Percentiles rank a stretch among this genome's conserved stretches.
These are phyloP conservation scores for Taurulus bubalis DNA, from an alignment of 2,113 vertebrate genomes.

Conservation along the genomic window DNA sequence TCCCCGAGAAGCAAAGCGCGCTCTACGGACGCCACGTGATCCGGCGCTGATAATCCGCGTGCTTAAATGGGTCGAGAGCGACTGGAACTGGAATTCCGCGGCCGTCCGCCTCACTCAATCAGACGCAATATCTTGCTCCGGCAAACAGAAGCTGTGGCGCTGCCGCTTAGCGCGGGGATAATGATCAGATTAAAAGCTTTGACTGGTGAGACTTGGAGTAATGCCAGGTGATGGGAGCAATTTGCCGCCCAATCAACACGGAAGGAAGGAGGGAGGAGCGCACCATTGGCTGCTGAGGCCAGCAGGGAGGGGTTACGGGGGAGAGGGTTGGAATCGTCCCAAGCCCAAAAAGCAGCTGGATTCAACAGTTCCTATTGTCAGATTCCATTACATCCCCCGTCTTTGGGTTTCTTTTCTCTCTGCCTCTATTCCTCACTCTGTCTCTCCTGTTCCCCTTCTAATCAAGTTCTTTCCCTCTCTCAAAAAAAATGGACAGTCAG, in stretches of 20 bases:
- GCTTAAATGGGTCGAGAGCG: constrained; percentile 43
- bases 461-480: constrained; percentile 55
- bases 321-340: constrained; percentile 71
- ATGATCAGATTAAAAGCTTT: constrained; percentile 77
- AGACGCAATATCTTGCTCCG: constrained; percentile 62
- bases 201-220: constrained; percentile 68
- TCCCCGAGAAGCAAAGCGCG: constrained; percentile 9
- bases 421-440: constrained; percentile 15
- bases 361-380: constrained; percentile 73
- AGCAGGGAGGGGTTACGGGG: constrained; percentile 58
- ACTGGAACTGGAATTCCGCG: constrained; percentile 23
- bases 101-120: constrained; percentile 47
- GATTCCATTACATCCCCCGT: constrained; percentile 68
- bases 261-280: constrained; percentile 35
- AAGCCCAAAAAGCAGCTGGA: constrained; percentile 67
- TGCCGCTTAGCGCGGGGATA: constrained; percentile 63
- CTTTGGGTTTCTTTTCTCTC: constrained; percentile 31
- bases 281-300: constrained; percentile 45
- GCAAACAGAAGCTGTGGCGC: constrained; percentile 67
- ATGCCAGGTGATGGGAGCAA: constrained; percentile 74
- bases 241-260: constrained; percentile 64
- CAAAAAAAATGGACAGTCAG: constrained; percentile 41
- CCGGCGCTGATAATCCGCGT: constrained; percentile 54
- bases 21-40: constrained; percentile 41
- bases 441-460: constrained; percentile 30